These are phyloP conservation scores for Catharus ustulatus DNA, from an alignment of 2,797 vertebrate species.

Conservation along the genomic window DNA sequence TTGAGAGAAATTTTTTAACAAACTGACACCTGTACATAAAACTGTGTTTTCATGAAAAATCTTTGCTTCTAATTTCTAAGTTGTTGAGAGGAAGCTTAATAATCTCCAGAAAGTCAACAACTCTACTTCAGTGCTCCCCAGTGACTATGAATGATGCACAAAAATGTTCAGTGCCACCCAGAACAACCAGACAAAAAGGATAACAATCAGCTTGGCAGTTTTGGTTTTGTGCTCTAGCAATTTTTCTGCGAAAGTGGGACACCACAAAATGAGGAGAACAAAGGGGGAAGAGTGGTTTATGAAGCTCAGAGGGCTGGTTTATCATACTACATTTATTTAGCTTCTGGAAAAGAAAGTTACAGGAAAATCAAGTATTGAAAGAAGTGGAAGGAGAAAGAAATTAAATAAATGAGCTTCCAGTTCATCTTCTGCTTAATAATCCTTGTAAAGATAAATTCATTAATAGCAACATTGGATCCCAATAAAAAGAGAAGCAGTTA, in stretches of 20 bases:
- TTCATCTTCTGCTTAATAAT: background rate
- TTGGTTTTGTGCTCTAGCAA: background rate
- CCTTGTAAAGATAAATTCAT: background rate
- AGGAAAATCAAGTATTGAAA: background rate
- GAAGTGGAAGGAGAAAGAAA: background rate
- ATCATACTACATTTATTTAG: background rate
- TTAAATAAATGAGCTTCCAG: background rate
- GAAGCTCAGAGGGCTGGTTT: background rate
- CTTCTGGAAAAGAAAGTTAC: background rate
- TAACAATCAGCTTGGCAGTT: background rate
- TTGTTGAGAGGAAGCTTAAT: background rate
- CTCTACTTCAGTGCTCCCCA: background rate
- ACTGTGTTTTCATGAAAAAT: background rate
- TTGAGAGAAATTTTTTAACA: background rate
- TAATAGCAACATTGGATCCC: fast-evolving
- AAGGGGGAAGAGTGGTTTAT: background rate
- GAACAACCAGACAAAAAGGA: background rate
- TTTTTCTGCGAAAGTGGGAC: background rate
- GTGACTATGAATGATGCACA: background rate
- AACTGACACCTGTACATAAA: background rate
- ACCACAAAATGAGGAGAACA: background rate
- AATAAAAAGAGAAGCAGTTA: background rate
- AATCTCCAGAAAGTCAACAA: background rate
- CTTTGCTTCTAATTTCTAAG: background rate
- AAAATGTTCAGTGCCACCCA: background rate